A percentile compares a stretch with the other conserved stretches of the same genome.
phyloP scores from a whole-genome alignment of 1,140 invertebrate species.

The Sminthurinus signatus region DNA sequence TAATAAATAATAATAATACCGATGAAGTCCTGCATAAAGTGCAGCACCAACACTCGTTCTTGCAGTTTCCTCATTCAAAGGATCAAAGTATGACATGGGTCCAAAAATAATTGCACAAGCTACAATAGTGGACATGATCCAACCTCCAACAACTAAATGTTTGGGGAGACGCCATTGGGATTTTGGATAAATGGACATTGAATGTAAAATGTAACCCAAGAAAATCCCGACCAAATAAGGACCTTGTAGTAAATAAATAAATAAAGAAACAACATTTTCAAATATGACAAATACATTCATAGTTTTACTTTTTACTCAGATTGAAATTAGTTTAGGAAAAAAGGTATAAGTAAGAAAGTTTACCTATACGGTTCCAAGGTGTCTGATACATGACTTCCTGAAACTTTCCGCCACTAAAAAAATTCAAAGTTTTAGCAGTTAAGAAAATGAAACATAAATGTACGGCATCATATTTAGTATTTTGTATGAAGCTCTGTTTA shows the following conservation, averaged over 20 bases:
- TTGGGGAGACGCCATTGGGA: not conserved
- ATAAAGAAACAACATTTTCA: too few relatives aligned
- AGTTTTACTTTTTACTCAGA: too few relatives aligned
- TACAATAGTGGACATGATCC: constrained; percentile 42
- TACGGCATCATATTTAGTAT: too few relatives aligned
- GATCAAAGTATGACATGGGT: constrained; percentile 43
- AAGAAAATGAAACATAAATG: too few relatives aligned
- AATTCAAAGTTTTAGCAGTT: too few relatives aligned
- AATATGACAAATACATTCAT: too few relatives aligned
- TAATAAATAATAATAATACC: constrained; percentile 43
- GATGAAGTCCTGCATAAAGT: constrained; percentile 56
- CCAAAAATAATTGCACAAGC: constrained; percentile 44
- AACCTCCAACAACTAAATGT: constrained; percentile 36
- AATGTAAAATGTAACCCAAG: constrained; percentile 21
- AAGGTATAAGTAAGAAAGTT: too few relatives aligned
- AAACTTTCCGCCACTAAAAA: too few relatives aligned
- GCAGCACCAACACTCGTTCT: not conserved
- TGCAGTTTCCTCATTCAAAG: constrained; percentile 26
- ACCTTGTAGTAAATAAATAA: too few relatives aligned
- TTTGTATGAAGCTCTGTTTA: not conserved
- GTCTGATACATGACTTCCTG: constrained; percentile 15
- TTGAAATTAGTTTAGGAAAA: too few relatives aligned
- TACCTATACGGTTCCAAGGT: constrained; percentile 29
- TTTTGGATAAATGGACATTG: not conserved
- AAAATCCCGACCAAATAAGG: constrained; percentile 31